Conservation (phyloP, 2,888 invertebrate genomes). For the Beris morrisii region DNA sequence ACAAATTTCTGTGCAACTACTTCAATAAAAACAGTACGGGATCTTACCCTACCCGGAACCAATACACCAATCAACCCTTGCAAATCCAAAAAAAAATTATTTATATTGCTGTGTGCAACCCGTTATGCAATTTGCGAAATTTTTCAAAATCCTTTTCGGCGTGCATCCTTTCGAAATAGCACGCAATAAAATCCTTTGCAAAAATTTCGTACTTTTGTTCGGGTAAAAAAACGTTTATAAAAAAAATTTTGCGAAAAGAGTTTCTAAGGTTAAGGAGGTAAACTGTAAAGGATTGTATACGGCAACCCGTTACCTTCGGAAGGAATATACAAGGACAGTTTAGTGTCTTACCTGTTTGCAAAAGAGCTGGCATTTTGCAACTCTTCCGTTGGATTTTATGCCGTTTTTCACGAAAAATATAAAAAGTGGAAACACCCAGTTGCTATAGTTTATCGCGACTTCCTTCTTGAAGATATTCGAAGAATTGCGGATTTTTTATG, state of each 20-base stretch:
- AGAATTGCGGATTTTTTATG: too few relatives aligned
- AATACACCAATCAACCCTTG: too few relatives aligned
- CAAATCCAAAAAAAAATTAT: too few relatives aligned
- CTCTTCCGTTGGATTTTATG: constrained; percentile 11
- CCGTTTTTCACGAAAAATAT: too few relatives aligned
- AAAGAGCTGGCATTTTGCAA: constrained; percentile 7
- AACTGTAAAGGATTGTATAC: constrained; percentile 20
- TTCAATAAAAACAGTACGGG: too few relatives aligned
- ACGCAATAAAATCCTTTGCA: too few relatives aligned
- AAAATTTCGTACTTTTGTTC: too few relatives aligned
- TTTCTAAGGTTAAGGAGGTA: constrained; percentile 7
- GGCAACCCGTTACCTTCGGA: constrained; percentile 15
- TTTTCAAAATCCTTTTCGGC: constrained; percentile 8
- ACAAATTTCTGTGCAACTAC: too few relatives aligned
- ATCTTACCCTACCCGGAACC: too few relatives aligned
- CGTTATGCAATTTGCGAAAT: constrained; percentile 16
- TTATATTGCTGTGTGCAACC: neutral
- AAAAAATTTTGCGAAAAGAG: neutral
- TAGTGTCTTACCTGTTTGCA: neutral
- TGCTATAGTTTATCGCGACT: too few relatives aligned
- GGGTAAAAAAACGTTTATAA: neutral
- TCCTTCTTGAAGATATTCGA: too few relatives aligned
- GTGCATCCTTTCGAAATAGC: neutral
- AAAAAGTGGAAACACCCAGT: too few relatives aligned
- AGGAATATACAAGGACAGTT: neutral